A percentile compares a stretch with the other conserved stretches of the same genome.
Evolutionary conservation across 2,113 vertebrate genomes (phyloP).

Genomic region (Neoarius graeffei): DNA sequence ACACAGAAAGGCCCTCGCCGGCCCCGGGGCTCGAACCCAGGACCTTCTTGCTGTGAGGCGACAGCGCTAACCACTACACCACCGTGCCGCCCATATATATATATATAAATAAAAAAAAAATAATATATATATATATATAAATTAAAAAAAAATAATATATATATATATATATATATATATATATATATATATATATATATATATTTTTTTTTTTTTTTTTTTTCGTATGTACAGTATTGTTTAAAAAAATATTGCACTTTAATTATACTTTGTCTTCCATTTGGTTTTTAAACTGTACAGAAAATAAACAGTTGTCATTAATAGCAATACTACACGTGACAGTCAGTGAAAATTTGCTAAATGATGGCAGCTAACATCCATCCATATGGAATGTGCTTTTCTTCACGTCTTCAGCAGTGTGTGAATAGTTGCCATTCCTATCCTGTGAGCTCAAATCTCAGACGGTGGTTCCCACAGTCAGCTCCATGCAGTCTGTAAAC

Average conservation of each 20-base stretch:
- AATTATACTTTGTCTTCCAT: neutral
- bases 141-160: too few relatives aligned
- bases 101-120: too few relatives aligned
- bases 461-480: constrained; percentile 29
- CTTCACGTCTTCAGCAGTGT: constrained; percentile 4
- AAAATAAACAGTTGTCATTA: neutral
- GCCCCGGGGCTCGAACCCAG: too few relatives aligned
- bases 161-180: too few relatives aligned
- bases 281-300: neutral
- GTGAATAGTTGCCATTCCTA: neutral
- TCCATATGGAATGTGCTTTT: neutral
- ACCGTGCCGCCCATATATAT: too few relatives aligned
- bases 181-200: neutral
- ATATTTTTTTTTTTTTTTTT: too few relatives aligned
- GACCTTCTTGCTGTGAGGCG: too few relatives aligned
- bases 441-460: constrained; percentile 17
- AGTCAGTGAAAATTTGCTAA: neutral
- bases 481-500: constrained; percentile 30
- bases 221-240: neutral
- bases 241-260: too few relatives aligned
- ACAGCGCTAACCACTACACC: too few relatives aligned
- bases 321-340: neutral
- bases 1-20: too few relatives aligned
- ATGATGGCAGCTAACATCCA: neutral
- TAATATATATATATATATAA: too few relatives aligned